phyloP scores from a whole-genome alignment of 2,888 invertebrate species.

The Cyaniris semiargus region DNA sequence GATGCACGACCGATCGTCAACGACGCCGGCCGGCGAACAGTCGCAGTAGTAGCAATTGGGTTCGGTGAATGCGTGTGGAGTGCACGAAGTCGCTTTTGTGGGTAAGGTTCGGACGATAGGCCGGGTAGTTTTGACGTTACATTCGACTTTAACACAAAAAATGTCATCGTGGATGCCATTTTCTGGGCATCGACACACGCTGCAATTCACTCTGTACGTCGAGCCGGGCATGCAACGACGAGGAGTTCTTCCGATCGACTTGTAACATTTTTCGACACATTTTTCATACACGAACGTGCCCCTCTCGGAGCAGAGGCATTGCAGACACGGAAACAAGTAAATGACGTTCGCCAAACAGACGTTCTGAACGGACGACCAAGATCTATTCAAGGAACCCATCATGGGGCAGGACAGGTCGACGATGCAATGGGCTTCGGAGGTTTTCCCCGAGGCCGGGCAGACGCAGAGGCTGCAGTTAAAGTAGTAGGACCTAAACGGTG shows the following conservation, averaged over 20 bases:
- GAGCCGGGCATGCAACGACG: slow-evolving; percentile 57
- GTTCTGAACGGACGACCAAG: slow-evolving; percentile 44
- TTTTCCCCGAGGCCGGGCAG: slow-evolving; percentile 63
- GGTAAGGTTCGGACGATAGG: slow-evolving; percentile 46
- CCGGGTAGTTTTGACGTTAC: slow-evolving; percentile 44
- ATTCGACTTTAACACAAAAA: slow-evolving; percentile 53
- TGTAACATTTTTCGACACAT: slow-evolving; percentile 61
- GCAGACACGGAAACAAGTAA: slow-evolving; percentile 64
- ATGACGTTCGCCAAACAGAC: slow-evolving; percentile 68
- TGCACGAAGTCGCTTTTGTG: slow-evolving; percentile 48
- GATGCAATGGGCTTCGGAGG: slow-evolving; percentile 63
- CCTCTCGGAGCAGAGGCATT: slow-evolving; percentile 63
- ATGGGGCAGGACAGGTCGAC: slow-evolving; percentile 56
- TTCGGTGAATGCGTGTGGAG: slow-evolving; percentile 55
- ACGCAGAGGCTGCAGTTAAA: slow-evolving; percentile 66
- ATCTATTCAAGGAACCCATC: slow-evolving; percentile 41
- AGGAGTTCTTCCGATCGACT: neutral
- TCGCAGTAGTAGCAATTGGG: slow-evolving; percentile 65
- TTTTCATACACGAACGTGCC: slow-evolving; percentile 58
- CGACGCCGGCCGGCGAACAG: slow-evolving; percentile 53
- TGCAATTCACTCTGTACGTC: slow-evolving; percentile 60
- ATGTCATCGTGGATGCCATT: slow-evolving; percentile 51
- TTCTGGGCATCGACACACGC: slow-evolving; percentile 61
- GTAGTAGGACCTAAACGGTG: slow-evolving; percentile 63
- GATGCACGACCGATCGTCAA: slow-evolving; percentile 59